A percentile compares a stretch with the other conserved stretches of the same genome.
phyloP scores from a whole-genome alignment of 2,113 vertebrate genomes.

The Rhinichthys klamathensis region DNA sequence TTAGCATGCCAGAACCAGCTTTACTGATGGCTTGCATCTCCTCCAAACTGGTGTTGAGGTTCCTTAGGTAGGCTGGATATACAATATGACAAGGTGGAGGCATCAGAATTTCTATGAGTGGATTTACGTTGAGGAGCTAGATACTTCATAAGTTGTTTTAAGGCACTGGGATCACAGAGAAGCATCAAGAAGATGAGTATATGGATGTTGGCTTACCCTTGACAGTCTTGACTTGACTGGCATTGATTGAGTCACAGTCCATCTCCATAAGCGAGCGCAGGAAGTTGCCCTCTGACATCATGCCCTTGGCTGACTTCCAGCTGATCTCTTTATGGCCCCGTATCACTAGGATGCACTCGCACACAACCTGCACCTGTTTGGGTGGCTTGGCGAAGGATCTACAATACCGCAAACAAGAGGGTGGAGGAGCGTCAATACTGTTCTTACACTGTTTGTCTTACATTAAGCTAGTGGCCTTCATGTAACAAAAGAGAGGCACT shows the following conservation, averaged over 20 bases:
- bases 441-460: too few species aligned
- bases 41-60: conserved; percentile 82
- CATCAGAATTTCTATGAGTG: not conserved
- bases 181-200: not conserved
- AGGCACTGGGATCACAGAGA: not conserved
- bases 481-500: too few species aligned
- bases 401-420: conserved; percentile 18
- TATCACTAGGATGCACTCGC: conserved; percentile 94
- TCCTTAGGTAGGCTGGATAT: conserved; percentile 83
- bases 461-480: too few species aligned
- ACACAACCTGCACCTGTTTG: conserved; percentile 90
- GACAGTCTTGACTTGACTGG: conserved; percentile 84
- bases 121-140: not conserved
- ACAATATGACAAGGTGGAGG: not conserved
- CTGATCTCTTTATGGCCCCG: conserved; percentile 90
- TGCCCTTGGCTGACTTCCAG: conserved; percentile 92
- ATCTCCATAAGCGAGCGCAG: conserved; percentile 88
- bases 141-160: not conserved
- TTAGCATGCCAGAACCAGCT: conserved; percentile 93
- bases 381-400: conserved; percentile 97
- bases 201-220: conserved; percentile 73
- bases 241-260: conserved; percentile 84
- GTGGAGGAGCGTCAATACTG: not conserved
- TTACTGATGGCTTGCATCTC: conserved; percentile 95
- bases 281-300: conserved; percentile 98